Evolutionary conservation across 1,140 invertebrate species (phyloP), one percentile per base, ranked within the genome.

Genomic region (Drosophila santomea): DNA sequence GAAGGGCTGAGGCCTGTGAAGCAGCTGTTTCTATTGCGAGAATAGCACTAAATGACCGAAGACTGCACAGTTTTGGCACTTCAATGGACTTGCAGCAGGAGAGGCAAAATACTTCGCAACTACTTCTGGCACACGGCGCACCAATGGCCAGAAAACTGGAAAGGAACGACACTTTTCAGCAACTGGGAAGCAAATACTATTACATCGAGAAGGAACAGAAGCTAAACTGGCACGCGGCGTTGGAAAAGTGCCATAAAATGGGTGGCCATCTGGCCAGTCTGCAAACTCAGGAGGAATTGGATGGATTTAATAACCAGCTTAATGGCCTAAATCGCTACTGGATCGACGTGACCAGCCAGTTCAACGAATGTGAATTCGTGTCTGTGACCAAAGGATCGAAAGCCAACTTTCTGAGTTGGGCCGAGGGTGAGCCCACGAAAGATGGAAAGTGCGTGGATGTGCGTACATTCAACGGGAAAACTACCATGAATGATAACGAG

Each of bases 331-430:
- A 28, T 12, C 32, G 38, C 20, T 72, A 72, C 32, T 72, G 68
- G 68, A 38, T 59, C 44, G 68, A 72, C 39, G 39, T 72, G 1
- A 72, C 66, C 14, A 56, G 17, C 17, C 63, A 62, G 23, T 72
- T 58, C 11, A 58, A 72, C 36, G 52, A 72, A 12, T 32, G 35
- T 3, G 43, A 71, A 15, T 72, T 43, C 8, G 20, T 72, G 4
- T 72, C 68, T 12, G 28, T 43, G 3, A 72, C 64, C 7, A 72
- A 35, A 2, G 68, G 64, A 11, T 32, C 23, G 3, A 11, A 41
- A 20, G 45, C 68, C 0, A 58, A 23, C 3, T 72, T 59, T 23
- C 8, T 72, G 6, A 50, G 67, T 10, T 72, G 68, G 68, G 48
- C 48, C 3, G 10, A 20, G 0, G 61, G 32, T n/a, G 66, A 69